Evolutionary conservation across 2,888 invertebrate species (phyloP).

Genomic region (Lypha dubia): DNA sequence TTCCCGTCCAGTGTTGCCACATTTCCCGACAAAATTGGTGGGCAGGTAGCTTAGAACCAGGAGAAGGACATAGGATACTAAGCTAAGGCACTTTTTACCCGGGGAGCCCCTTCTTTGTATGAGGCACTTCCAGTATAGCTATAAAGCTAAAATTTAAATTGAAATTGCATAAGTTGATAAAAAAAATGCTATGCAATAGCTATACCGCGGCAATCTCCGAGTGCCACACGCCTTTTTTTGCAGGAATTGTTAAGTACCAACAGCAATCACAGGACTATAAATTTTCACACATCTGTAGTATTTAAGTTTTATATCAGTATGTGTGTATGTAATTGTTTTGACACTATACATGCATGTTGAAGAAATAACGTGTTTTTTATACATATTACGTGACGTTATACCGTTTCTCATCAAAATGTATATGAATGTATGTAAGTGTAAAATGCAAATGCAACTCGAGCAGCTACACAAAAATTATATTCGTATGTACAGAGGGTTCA

Average conservation of each 20-base stretch:
- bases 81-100: no score
- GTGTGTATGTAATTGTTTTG: constrained; percentile 17
- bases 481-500: constrained; percentile 27
- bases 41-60: no score
- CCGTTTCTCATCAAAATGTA: constrained; percentile 70
- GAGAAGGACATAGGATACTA: no score
- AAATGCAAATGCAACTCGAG: constrained; percentile 36
- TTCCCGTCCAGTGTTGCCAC: no score
- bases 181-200: no score
- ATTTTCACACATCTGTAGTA: constrained; percentile 21
- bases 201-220: no score
- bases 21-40: no score
- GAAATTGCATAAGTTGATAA: no score
- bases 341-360: neutral
- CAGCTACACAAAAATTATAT: neutral
- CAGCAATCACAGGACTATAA: neutral
- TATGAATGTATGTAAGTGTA: constrained; percentile 52
- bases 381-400: constrained; percentile 67
- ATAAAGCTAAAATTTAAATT: no score
- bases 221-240: no score
- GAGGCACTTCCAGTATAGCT: no score
- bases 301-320: constrained; percentile 11
- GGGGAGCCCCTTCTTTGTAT: no score
- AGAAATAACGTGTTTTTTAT: constrained; percentile 52
- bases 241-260: neutral